phyloP scores from a whole-genome alignment of 1,140 invertebrate species.

The Drosophila sproati region DNA sequence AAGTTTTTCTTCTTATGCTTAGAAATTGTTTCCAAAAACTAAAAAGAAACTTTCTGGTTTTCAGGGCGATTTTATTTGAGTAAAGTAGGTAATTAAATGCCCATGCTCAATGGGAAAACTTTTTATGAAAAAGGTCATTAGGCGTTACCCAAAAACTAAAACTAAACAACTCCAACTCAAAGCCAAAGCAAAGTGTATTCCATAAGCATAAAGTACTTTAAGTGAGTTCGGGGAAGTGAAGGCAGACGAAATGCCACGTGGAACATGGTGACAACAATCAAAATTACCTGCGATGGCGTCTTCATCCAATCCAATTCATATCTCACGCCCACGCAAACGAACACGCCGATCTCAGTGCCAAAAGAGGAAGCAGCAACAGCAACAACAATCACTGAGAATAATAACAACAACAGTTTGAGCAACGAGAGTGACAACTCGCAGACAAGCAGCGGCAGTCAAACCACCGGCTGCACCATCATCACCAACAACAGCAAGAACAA shows the following conservation, averaged over 20 bases:
- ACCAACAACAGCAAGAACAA: conserved; percentile 1
- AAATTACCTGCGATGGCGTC: conserved; percentile 84
- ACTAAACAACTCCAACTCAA: background rate
- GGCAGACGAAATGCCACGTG: conserved; percentile 36
- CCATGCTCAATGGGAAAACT: too few species aligned
- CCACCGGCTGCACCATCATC: conserved; percentile 19
- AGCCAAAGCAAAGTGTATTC: background rate
- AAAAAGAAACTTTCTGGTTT: too few species aligned
- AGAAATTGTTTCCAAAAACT: too few species aligned
- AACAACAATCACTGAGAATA: background rate
- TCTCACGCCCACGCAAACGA: conserved; percentile 65
- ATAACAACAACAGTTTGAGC: conserved; percentile 32
- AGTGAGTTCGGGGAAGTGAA: conserved; percentile 4
- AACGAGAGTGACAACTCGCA: conserved; percentile 73
- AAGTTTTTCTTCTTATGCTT: too few species aligned
- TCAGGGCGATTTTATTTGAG: too few species aligned
- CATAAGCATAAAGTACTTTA: background rate
- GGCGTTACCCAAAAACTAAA: too few species aligned
- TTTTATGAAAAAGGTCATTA: too few species aligned
- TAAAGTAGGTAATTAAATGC: too few species aligned
- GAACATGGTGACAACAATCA: conserved; percentile 84
- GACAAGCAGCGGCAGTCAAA: conserved; percentile 65
- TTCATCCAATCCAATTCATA: conserved; percentile 84
- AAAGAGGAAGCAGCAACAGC: conserved; percentile 15
- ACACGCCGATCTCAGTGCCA: background rate